Base-by-base conservation (phyloP, 2,888 invertebrate species). In the Eristalinus sepulchralis region DNA sequence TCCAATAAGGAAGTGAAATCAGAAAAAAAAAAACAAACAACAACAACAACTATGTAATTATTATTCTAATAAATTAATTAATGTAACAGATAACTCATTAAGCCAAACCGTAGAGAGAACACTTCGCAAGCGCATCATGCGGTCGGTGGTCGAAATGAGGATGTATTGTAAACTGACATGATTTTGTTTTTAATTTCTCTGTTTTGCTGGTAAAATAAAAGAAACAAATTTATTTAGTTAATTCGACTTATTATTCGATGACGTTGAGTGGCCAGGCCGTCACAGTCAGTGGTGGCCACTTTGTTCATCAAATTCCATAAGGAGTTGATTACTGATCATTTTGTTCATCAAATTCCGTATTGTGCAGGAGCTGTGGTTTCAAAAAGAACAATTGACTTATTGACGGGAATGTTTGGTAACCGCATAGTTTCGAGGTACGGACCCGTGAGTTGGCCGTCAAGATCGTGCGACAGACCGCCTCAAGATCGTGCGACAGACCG, bases 131-230 rank as follows among this genome's bases (percentile, higher is more conserved):
- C 33, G 62, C 20, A 59, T 31, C 10, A 17, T 31, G 34, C 47
- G 47, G 62, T 33, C 24, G 55, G 36, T 59, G 24, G 60, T 24
- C 62, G 11, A 53, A n/a, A 47, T 60, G 22, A 55, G 9, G 62
- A 67, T 83, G 73, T 79, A 73, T 79, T 73, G 68, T 70, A 79
- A 27, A 63, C 22, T 70, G 68, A 68, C 66, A 71, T 72, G 22
- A 53, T 60, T 62, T 67, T 71, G 57, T 76, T 59, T 59, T 82
- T 77, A 22, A 63, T 64, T 64, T 67, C 66, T 60, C 55, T 66
- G 66, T 78, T 83, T 79, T 70, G 83, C 73, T 83, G 83, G 63
- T 79, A 39, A 83, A 79, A 79, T 64, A 83, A 79, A 83, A 78
- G 71, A 39, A 22, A 73, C 3, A 78, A 63, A 36, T 67, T 33